These are phyloP conservation scores for Propithecus coquereli DNA, from an alignment of 2,113 vertebrate genomes.

Conservation along the genomic window DNA sequence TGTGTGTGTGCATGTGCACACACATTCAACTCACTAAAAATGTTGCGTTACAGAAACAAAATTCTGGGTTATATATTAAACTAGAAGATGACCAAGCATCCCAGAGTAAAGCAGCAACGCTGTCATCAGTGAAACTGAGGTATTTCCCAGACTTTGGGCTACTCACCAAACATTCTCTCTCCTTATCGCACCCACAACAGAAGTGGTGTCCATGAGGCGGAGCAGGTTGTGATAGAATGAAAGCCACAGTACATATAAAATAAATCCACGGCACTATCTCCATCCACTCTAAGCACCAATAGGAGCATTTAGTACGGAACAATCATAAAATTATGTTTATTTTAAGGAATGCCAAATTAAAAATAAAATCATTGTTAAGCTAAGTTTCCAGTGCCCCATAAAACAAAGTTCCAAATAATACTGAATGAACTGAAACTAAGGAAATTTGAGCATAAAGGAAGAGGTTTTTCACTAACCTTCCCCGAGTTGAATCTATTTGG, in stretches of 20 bases:
- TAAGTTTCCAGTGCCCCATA: slow-evolving; percentile 35
- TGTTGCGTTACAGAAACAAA: background rate
- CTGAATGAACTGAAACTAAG: slow-evolving; percentile 14
- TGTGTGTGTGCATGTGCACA: background rate
- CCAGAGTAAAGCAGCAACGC: background rate
- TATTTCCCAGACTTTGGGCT: slow-evolving; percentile 32
- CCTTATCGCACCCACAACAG: background rate
- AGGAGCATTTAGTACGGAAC: slow-evolving; percentile 52
- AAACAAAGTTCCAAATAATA: slow-evolving; percentile 56
- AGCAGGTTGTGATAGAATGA: background rate
- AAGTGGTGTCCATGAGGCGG: background rate
- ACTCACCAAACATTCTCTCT: slow-evolving; percentile 20
- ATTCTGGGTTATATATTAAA: background rate
- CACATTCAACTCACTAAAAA: slow-evolving; percentile 1
- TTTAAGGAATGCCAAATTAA: slow-evolving; percentile 65
- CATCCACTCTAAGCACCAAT: background rate
- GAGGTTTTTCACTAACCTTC: background rate
- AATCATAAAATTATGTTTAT: slow-evolving; percentile 70
- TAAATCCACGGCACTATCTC: background rate
- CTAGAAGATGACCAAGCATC: slow-evolving; percentile 9
- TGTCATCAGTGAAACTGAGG: background rate
- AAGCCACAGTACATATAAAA: background rate
- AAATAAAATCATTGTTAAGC: slow-evolving; percentile 67
- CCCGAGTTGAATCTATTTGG: background rate
- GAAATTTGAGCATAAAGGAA: slow-evolving; percentile 15